Base-by-base conservation (phyloP, 1,140 invertebrate genomes). In the Schlechtendalia chinensis region DNA sequence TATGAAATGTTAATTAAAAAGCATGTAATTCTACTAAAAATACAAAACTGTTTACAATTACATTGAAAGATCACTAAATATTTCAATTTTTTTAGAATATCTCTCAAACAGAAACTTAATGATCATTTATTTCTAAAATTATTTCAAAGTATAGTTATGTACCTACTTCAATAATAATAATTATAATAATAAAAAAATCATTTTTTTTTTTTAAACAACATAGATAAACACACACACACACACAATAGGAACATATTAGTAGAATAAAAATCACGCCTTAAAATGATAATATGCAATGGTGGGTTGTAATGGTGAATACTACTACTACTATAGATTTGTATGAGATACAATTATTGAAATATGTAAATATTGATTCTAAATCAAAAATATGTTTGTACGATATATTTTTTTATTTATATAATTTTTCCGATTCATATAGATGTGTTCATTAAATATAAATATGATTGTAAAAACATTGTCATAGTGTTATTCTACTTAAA, bases 161-260 rank as follows among this genome's bases (percentile, higher is more conserved):
- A n/a, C n/a, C n/a, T n/a, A n/a, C n/a, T n/a, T n/a, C n/a, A n/a
- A 45, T 45, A 5, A 10, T 5, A 6, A n/a, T n/a, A 45, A 45
- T 67, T 63, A 32, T n/a, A 29, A 32, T 19, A 32, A 61, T 27
- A 63, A 22, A 32, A 32, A 50, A 63, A 29, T 22, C 39, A 45
- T 45, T 22, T 1, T 14, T 22, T 0, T 47, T 12, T 22, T 39
- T 10, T 32, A 65, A 0, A 67, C 32, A 39, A 39, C 8, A 39
- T 39, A 67, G 12, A 67, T 0, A 67, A 67, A 24, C 39, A 67
- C 39, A 67, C n/a, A 3, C 47, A 24, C 39, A 67, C 39, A 67
- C n/a, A 3, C 47, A 71, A 53, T 71, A 71, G 67, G 67, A 71
- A 71, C 67, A 71, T 50, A 47, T 50, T 50, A 53, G 14, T 53